phyloP scores from a whole-genome alignment of 92 coral and sea anemone genomes.

The Galaxea fascicularis region DNA sequence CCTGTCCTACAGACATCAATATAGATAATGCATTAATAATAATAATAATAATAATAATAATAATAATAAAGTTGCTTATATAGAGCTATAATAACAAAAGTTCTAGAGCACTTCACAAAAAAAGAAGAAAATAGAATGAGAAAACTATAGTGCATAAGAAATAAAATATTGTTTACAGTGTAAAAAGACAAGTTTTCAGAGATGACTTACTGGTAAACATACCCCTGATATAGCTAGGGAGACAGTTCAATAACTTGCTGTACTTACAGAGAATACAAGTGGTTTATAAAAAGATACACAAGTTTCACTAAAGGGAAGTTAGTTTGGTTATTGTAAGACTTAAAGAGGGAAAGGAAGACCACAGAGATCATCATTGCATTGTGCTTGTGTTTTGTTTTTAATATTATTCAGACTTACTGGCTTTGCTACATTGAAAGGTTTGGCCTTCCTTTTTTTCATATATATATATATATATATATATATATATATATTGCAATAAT shows the following conservation, averaged over 20 bases:
- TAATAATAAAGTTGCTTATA: background rate
- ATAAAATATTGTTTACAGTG: too few species aligned
- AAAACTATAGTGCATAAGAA: too few species aligned
- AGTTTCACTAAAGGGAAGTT: background rate
- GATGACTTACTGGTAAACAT: too few species aligned
- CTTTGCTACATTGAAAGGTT: background rate
- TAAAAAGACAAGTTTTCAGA: too few species aligned
- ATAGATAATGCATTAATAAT: background rate
- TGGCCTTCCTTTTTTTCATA: background rate
- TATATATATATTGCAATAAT: background rate
- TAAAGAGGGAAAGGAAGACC: background rate
- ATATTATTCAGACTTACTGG: background rate
- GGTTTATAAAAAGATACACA: background rate
- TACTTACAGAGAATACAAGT: too few species aligned
- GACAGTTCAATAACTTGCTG: too few species aligned
- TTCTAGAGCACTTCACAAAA: too few species aligned
- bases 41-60: background rate
- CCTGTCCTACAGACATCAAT: constrained; percentile 5
- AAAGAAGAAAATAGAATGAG: too few species aligned
- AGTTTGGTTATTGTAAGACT: background rate
- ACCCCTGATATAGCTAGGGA: too few species aligned
- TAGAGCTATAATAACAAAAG: background rate
- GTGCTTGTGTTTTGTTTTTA: background rate
- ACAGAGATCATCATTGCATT: background rate
- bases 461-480: too few species aligned